phyloP scores from a whole-genome alignment of 2,888 invertebrate species.

The Kryphioiulus occultus region DNA sequence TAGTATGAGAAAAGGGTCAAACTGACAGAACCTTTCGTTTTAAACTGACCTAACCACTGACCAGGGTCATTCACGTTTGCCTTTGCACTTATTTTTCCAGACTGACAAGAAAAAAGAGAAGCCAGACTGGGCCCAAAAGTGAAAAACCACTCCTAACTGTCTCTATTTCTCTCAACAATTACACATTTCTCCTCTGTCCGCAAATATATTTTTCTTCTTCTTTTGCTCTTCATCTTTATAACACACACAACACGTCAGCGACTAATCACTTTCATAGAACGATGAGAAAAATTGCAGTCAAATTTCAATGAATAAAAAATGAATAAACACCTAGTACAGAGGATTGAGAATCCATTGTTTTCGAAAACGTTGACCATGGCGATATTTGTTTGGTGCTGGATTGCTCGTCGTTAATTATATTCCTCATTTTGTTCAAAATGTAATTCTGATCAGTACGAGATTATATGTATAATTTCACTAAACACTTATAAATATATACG shows the following conservation, averaged over 20 bases:
- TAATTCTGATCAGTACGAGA: neutral
- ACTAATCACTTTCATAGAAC: neutral
- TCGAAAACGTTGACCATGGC: neutral
- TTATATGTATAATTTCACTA: slow-evolving; percentile 13
- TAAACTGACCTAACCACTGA: neutral
- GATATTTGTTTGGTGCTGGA: slow-evolving; percentile 7
- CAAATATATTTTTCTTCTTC: neutral
- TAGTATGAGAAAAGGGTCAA: neutral
- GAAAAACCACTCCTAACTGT: neutral
- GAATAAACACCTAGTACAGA: no score
- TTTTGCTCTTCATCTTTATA: neutral
- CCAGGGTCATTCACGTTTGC: neutral
- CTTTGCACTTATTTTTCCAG: slow-evolving; percentile 47
- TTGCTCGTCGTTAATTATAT: slow-evolving; percentile 15
- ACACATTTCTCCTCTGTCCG: neutral
- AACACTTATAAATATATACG: neutral
- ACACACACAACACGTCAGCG: neutral
- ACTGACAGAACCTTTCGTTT: neutral
- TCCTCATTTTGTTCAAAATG: slow-evolving; percentile 35
- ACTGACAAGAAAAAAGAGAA: slow-evolving; percentile 52
- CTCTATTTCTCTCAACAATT: slow-evolving; percentile 29
- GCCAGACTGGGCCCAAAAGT: slow-evolving; percentile 52
- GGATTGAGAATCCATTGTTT: slow-evolving; percentile 26
- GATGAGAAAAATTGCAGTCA: neutral
- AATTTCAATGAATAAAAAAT: neutral